Percentiles rank a stretch among this genome's conserved stretches.
phyloP scores from a whole-genome alignment of 1,140 invertebrate genomes.

The Drosophila serrata region DNA sequence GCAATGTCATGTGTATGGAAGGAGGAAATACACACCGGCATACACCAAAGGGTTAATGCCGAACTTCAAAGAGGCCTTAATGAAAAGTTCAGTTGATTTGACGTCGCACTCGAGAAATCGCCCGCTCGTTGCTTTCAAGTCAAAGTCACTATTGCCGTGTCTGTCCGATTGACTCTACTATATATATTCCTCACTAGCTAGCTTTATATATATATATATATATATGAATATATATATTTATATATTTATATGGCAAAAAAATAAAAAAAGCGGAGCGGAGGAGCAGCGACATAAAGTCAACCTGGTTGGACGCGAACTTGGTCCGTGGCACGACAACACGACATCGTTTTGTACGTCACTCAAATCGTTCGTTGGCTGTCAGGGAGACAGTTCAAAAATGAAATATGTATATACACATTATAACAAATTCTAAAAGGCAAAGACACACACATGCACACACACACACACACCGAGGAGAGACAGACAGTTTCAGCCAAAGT shows the following conservation, averaged over 20 bases:
- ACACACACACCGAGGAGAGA: slow-evolving; percentile 14
- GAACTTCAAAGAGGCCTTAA: slow-evolving; percentile 47
- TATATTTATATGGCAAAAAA: slow-evolving; percentile 33
- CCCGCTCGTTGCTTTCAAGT: slow-evolving; percentile 52
- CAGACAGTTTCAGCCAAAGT: slow-evolving; percentile 12
- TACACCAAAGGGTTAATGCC: slow-evolving; percentile 39
- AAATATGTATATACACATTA: slow-evolving; percentile 74
- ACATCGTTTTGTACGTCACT: slow-evolving; percentile 84
- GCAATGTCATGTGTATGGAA: slow-evolving; percentile 5
- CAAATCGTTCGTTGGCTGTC: slow-evolving; percentile 78
- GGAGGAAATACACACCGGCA: slow-evolving; percentile 23
- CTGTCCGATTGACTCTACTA: slow-evolving; percentile 48
- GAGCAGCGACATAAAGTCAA: slow-evolving; percentile 68
- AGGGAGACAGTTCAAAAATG: slow-evolving; percentile 80
- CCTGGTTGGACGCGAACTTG: slow-evolving; percentile 51
- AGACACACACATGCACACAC: slow-evolving; percentile 54
- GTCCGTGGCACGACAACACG: slow-evolving; percentile 77
- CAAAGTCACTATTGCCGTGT: slow-evolving; percentile 59
- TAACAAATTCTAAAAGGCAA: slow-evolving; percentile 76
- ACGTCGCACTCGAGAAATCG: slow-evolving; percentile 74
- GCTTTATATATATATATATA: background rate
- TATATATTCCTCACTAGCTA: background rate
- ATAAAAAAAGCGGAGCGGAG: slow-evolving; percentile 53
- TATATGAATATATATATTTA: background rate
- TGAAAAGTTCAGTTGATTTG: slow-evolving; percentile 74